phyloP scores from a whole-genome alignment of 2,797 vertebrate genomes.

The Borostomias antarcticus region DNA sequence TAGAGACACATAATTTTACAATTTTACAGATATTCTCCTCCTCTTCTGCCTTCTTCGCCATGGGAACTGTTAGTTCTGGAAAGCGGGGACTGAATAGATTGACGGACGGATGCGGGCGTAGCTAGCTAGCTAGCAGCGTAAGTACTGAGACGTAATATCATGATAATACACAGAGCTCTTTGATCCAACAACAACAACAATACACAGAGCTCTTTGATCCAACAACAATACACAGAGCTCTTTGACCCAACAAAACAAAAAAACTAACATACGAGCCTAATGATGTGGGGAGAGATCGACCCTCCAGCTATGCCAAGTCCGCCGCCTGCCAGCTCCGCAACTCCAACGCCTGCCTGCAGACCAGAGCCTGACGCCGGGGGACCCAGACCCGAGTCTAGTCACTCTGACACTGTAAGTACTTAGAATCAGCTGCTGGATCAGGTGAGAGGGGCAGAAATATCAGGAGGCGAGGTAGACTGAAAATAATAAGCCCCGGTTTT shows the following conservation, averaged over 20 bases:
- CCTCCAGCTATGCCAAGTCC: too few species aligned
- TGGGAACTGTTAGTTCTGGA: not conserved
- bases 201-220: too few species aligned
- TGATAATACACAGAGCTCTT: too few species aligned
- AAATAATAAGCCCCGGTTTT: not conserved
- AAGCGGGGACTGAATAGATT: not conserved
- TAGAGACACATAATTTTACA: too few species aligned
- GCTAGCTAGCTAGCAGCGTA: not conserved
- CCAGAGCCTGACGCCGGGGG: not conserved
- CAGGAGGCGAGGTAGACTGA: not conserved
- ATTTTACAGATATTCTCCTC: too few species aligned
- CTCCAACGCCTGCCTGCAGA: not conserved
- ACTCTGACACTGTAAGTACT: not conserved
- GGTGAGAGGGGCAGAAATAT: not conserved
- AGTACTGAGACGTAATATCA: not conserved
- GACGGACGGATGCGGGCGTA: not conserved
- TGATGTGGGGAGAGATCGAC: slow-evolving; percentile 14
- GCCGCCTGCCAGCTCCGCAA: not conserved
- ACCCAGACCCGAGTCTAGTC: not conserved
- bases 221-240: too few species aligned
- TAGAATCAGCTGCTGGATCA: not conserved
- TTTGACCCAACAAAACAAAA: too few species aligned
- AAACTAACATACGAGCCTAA: too few species aligned
- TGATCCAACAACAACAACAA: too few species aligned
- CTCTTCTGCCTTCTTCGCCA: too few species aligned